phyloP scores from a whole-genome alignment of 2,113 vertebrate species.

The Pardalotus punctatus region DNA sequence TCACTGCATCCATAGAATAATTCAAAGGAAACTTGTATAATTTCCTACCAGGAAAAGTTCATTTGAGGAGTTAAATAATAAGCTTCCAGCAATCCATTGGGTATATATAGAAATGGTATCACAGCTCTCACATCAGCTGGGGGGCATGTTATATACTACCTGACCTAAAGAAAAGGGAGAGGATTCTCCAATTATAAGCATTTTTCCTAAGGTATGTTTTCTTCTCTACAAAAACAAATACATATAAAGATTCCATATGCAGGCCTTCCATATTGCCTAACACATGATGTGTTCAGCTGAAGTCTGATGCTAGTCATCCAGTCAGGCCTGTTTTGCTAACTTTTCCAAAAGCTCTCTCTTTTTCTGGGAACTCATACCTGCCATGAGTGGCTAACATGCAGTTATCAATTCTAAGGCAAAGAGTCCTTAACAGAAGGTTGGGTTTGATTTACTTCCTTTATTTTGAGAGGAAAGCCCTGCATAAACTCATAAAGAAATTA shows the following conservation, averaged over 20 bases:
- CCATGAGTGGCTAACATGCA: neutral
- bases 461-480: neutral
- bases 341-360: neutral
- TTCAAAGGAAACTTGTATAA: neutral
- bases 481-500: neutral
- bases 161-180: neutral
- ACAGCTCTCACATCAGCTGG: neutral
- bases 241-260: neutral
- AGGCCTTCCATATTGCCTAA: neutral
- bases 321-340: neutral
- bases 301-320: neutral
- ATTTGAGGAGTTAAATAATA: neutral
- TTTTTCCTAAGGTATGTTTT: neutral
- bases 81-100: neutral
- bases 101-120: neutral
- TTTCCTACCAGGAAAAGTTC: neutral
- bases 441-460: neutral
- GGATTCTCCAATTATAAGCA: neutral
- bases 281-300: neutral
- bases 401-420: neutral
- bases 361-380: neutral
- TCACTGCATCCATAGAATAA: neutral
- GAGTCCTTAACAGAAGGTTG: neutral
- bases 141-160: rapidly evolving
- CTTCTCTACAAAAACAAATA: neutral